Base-by-base conservation (phyloP, 2,888 invertebrate genomes). In the Tipula vernalis region DNA sequence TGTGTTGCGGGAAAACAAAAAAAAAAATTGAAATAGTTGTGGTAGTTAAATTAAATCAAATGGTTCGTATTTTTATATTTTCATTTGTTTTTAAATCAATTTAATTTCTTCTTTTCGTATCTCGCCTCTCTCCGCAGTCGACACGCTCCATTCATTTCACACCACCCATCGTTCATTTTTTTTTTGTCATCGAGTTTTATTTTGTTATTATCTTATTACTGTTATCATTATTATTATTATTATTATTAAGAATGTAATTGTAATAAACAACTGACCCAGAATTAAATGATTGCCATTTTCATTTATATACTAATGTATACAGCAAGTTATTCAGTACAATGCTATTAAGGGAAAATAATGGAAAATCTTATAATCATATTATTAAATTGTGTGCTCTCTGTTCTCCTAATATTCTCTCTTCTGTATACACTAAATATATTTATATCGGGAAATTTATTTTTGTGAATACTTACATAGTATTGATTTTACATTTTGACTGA, bases 231-330 rank as follows among this genome's bases (percentile, higher is more conserved):
- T 28, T 57, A 57, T 57, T 57, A 57, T 57, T 5, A 51, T n/a
- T 44, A 44, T 44, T 71, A 71, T 28, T 71, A 71, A 71, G 71
- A 71, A 71, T 71, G 28, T 71, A 71, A 71, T 71, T 71, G 71
- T 71, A 71, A 71, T 71, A 71, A 71, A 71, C 71, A 71, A 71
- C 71, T 71, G 71, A 71, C 71, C 71, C 71, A 71, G 71, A 71
- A 71, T 71, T 71, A 71, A 71, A 71, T 71, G 71, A 71, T 71
- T 71, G 71, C 71, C 71, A 71, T 71, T 71, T 71, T 71, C 71
- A 71, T 71, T 71, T 71, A 28, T 71, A 28, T 71, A 12, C 6
- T 10, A 6, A 15, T 15, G n/a, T 15, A 15, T 51, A 71, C 28
- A 71, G 71, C 71, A 71, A 71, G 71, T 71, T 10, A 28, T 71